phyloP scores from a whole-genome alignment of 2,888 invertebrate species.

The Philaethria dido region DNA sequence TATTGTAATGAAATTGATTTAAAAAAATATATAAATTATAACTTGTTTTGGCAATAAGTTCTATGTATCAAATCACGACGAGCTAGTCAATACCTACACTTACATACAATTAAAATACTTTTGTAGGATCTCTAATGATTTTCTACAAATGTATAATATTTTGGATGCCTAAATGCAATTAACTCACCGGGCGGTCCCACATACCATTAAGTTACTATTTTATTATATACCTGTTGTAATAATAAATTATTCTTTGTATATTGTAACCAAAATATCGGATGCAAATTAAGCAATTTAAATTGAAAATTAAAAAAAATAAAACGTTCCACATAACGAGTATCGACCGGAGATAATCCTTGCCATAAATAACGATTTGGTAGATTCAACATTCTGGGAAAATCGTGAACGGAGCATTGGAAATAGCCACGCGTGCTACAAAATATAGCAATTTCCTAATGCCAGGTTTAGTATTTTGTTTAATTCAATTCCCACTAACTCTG shows the following conservation, averaged over 20 bases:
- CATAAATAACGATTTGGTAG: constrained; percentile 19
- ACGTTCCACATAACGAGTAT: constrained; percentile 7
- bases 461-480: constrained; percentile 28
- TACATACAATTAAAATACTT: background rate
- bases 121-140: background rate
- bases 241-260: constrained; percentile 20
- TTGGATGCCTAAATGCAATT: constrained; percentile 11
- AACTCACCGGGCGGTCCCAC: constrained; percentile 19
- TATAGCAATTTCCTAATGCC: constrained; percentile 32
- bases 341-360: constrained; percentile 26
- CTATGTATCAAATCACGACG: background rate
- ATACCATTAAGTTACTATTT: constrained; percentile 21
- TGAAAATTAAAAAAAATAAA: constrained; percentile 21
- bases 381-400: constrained; percentile 25
- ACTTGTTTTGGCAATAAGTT: background rate
- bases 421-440: constrained; percentile 30
- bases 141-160: constrained; percentile 14
- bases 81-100: background rate
- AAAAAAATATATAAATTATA: background rate
- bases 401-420: constrained; percentile 25
- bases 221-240: constrained; percentile 8
- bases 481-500: constrained; percentile 49
- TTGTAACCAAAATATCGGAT: constrained; percentile 18
- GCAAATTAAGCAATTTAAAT: constrained; percentile 29
- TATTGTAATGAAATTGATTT: background rate